Evolutionary conservation across 1,140 invertebrate genomes (phyloP).

Genomic region (Drosophila lacteicornis): DNA sequence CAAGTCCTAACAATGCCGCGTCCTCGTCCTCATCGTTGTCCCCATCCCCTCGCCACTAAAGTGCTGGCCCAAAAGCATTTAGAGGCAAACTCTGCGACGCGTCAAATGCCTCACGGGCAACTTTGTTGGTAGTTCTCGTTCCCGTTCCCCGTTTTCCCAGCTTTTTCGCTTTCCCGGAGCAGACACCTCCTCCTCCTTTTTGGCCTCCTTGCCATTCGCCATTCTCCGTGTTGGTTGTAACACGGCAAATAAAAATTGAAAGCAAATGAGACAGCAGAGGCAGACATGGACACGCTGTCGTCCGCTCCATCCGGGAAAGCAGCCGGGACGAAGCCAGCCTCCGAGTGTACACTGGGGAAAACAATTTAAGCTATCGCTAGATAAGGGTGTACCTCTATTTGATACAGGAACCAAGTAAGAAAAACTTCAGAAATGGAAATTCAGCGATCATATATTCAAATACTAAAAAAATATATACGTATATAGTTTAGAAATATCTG

Average conservation of each 20-base stretch:
- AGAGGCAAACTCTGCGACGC: conserved; percentile 65
- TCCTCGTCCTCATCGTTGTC: conserved; percentile 2
- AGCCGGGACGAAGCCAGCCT: conserved; percentile 22
- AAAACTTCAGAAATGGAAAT: too few relatives aligned
- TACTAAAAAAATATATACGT: too few relatives aligned
- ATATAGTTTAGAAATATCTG: too few relatives aligned
- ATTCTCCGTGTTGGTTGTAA: conserved; percentile 63
- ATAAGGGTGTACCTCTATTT: not conserved
- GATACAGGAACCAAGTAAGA: too few relatives aligned
- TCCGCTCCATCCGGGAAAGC: conserved; percentile 56
- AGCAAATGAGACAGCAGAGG: conserved; percentile 80
- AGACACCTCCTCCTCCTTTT: not conserved
- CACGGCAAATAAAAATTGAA: conserved; percentile 82
- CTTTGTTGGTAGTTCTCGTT: conserved; percentile 56
- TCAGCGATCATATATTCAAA: too few relatives aligned
- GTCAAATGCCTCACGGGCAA: conserved; percentile 81
- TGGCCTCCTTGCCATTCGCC: conserved; percentile 12
- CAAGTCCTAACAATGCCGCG: conserved; percentile 54
- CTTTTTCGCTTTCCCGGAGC: conserved; percentile 6
- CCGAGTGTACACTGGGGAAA: conserved; percentile 5
- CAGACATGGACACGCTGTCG: conserved; percentile 61
- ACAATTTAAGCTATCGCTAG: not conserved
- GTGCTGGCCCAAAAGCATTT: conserved; percentile 59
- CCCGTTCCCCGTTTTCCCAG: conserved; percentile 8
- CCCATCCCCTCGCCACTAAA: conserved; percentile 19